These are phyloP conservation scores for Coregonus ussuriensis DNA, from an alignment of 2,797 vertebrate species.

Conservation along the genomic window DNA sequence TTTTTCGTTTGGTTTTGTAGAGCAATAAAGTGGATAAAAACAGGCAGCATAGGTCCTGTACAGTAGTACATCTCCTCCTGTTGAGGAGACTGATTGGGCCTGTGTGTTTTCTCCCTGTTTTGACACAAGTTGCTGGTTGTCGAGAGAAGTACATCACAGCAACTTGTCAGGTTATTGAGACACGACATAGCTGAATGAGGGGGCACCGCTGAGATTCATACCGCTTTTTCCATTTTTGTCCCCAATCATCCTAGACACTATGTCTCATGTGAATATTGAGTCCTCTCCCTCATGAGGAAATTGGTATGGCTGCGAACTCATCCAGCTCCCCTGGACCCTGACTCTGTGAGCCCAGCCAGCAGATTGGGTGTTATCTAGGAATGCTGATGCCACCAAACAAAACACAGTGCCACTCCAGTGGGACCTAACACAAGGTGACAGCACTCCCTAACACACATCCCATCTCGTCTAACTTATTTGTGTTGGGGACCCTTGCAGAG, in stretches of 20 bases:
- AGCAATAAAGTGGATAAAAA: not conserved
- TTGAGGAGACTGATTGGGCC: not conserved
- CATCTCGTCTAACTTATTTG: constrained; percentile 53
- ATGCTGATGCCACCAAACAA: constrained; percentile 65
- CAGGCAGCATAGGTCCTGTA: not conserved
- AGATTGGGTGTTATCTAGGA: constrained; percentile 30
- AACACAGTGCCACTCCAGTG: constrained; percentile 50
- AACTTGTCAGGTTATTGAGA: constrained; percentile 58
- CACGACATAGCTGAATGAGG: constrained; percentile 53
- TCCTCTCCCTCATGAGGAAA: constrained; percentile 66
- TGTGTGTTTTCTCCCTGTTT: constrained; percentile 31
- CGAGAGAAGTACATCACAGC: constrained; percentile 59
- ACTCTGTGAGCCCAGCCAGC: constrained; percentile 37
- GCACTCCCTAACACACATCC: constrained; percentile 48
- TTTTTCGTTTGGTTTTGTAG: not conserved
- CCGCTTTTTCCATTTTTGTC: constrained; percentile 30
- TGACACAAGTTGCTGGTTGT: constrained; percentile 50
- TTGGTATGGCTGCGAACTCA: constrained; percentile 66
- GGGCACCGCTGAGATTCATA: constrained; percentile 51
- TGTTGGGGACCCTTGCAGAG: constrained; percentile 29
- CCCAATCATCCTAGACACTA: constrained; percentile 60
- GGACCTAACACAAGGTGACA: constrained; percentile 65
- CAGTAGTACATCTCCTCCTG: not conserved
- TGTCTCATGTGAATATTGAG: constrained; percentile 66
- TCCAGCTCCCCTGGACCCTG: constrained; percentile 40